Base-by-base conservation (phyloP, 2,888 invertebrate genomes). In the Ecdyonurus torrentis region DNA sequence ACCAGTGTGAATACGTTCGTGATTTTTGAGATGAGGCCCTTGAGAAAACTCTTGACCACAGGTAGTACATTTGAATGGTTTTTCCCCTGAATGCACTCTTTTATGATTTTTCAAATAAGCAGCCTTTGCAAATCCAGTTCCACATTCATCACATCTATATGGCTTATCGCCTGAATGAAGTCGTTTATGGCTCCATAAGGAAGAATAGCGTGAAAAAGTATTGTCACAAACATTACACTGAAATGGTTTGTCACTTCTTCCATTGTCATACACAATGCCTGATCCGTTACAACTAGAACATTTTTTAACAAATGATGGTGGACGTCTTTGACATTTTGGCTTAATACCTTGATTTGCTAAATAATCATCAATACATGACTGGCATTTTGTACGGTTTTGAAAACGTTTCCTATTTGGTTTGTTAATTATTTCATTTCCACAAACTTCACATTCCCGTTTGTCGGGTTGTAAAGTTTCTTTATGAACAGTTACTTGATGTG, bases 31-130 rank as follows among this genome's bases (percentile, higher is more conserved):
- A 79, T 91, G 91, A 1, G 91, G 91, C 63, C 89, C 89, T 71
- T 91, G 91, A 3, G 90, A 90, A 74, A 91, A 91, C 73, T 90
- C 90, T 91, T 91, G 91, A 59, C 91, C 91, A 73, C 91, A 91
- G 23, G 90, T 89, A 71, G 83, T 85, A 76, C 91, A 91, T 74
- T 87, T 87, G 72, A 69, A 73, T 5, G 72, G 72, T 63, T 72
- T 70, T 73, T 78, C 67, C 37, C 91, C 91, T 1, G 90, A 91
- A 69, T 91, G 91, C 70, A 91, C 91, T 68, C 91, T 81, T 61
- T 89, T 88, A 74, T 91, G 91, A 72, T 91, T 91, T 74, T 91
- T 91, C 67, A 91, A 78, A 77, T 91, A 91, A n/a, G 91, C 91
- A 63, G 90, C 90, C 74, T 91, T 91, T 63, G 91, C 91, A 73